Conservation (phyloP, 2,888 invertebrate genomes). For the Mechanitis mazaeus region DNA sequence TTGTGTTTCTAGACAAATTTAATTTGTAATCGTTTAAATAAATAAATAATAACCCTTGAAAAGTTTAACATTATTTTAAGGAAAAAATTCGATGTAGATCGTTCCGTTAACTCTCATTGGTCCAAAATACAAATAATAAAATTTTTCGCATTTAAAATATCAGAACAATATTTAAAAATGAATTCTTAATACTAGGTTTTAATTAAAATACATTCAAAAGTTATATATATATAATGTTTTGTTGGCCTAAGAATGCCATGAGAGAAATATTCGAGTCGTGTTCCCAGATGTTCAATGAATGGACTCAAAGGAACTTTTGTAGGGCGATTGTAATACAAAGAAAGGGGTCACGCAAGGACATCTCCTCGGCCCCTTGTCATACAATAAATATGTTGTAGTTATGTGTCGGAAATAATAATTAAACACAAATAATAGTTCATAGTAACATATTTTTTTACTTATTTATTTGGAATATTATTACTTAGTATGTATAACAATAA, state of each 20-base stretch:
- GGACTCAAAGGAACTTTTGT: conserved; percentile 22
- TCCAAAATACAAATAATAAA: too few relatives aligned
- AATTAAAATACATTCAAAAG: too few relatives aligned
- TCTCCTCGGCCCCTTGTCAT: conserved; percentile 9
- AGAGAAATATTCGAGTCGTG: conserved; percentile 14
- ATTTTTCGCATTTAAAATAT: too few relatives aligned
- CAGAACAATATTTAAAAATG: too few relatives aligned
- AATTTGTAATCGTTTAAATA: too few relatives aligned
- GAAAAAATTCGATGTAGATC: too few relatives aligned
- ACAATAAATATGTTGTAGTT: conserved; percentile 7
- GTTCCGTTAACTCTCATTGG: too few relatives aligned
- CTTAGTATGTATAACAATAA: too few relatives aligned
- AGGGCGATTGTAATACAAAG: conserved; percentile 14
- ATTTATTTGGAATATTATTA: background rate
- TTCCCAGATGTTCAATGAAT: conserved; percentile 21
- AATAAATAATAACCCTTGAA: too few relatives aligned
- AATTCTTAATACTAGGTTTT: too few relatives aligned
- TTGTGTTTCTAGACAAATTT: too few relatives aligned
- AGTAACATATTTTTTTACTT: background rate
- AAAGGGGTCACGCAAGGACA: conserved; percentile 25
- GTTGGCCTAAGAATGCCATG: conserved; percentile 2
- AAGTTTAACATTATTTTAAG: too few relatives aligned
- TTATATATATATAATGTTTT: background rate
- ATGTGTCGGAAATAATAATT: conserved; percentile 8
- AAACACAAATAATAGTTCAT: background rate